These are phyloP conservation scores for Cepaea nemoralis DNA, from an alignment of 1,140 invertebrate genomes.

Conservation along the genomic window DNA sequence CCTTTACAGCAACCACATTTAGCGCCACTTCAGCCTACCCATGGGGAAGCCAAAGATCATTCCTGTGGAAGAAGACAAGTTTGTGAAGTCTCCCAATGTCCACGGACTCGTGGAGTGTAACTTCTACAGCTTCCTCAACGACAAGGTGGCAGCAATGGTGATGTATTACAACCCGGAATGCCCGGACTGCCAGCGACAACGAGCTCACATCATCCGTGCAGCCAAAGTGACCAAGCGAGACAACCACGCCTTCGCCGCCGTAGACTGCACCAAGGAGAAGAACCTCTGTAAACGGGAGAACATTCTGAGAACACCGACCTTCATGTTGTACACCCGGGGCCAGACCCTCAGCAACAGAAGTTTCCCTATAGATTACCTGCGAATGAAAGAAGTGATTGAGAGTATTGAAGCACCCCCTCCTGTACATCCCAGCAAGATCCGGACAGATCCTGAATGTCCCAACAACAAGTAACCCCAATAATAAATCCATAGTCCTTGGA, in stretches of 20 bases:
- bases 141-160: constrained; percentile 2
- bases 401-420: background rate
- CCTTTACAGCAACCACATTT: background rate
- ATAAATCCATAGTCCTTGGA: too few species aligned
- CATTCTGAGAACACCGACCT: background rate
- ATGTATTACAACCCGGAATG: constrained; percentile 23
- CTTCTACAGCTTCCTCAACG: constrained; percentile 17
- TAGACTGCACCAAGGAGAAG: constrained; percentile 20
- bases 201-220: constrained; percentile 7
- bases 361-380: constrained; percentile 11
- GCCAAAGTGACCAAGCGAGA: constrained; percentile 1
- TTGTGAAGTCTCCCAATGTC: background rate
- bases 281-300: constrained; percentile 5
- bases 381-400: background rate
- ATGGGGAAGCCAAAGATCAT: constrained; percentile 11
- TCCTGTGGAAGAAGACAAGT: background rate
- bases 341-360: background rate
- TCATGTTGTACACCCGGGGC: background rate
- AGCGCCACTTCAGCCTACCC: background rate
- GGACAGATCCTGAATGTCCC: background rate
- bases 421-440: background rate
- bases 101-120: constrained; percentile 8
- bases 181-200: background rate
- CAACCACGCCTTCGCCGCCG: constrained; percentile 15
- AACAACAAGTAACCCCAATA: too few species aligned